A percentile compares a stretch with the other conserved stretches of the same genome.
Conservation (phyloP, 2,888 invertebrate genomes). For the Zaprionus bogoriensis region DNA sequence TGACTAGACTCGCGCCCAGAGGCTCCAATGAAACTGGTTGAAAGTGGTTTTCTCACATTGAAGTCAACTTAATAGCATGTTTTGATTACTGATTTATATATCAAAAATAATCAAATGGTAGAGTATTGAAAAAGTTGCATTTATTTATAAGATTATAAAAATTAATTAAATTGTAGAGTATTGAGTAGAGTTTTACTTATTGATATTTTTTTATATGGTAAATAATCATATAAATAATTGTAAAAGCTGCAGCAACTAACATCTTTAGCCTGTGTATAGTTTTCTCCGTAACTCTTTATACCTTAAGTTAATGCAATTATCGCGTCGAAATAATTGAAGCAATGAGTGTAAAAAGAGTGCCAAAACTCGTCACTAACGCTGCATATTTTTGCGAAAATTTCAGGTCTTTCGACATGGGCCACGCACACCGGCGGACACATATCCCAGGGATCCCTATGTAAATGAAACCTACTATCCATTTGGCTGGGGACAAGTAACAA, state of each 20-base stretch:
- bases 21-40: not conserved
- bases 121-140: no score
- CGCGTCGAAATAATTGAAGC: constrained; percentile 27
- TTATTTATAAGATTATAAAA: not conserved
- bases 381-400: constrained; percentile 27
- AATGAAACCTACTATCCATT: constrained; percentile 88
- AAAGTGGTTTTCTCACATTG: not conserved
- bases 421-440: constrained; percentile 89
- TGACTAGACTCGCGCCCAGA: no score
- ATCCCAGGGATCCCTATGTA: constrained; percentile 88
- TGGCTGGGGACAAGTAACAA: constrained; percentile 92
- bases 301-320: constrained; percentile 5
- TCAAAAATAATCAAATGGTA: no score
- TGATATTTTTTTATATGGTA: no score
- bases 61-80: not conserved
- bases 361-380: constrained; percentile 33
- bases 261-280: no score
- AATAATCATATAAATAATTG: no score
- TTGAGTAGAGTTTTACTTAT: no score
- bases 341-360: not conserved
- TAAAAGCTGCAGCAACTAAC: no score
- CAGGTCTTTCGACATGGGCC: constrained; percentile 92
- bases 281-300: not conserved
- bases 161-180: not conserved
- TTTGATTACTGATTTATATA: no score